Evolutionary conservation across 2,888 invertebrate genomes (phyloP).

Genomic region (Anarsia innoxiella): DNA sequence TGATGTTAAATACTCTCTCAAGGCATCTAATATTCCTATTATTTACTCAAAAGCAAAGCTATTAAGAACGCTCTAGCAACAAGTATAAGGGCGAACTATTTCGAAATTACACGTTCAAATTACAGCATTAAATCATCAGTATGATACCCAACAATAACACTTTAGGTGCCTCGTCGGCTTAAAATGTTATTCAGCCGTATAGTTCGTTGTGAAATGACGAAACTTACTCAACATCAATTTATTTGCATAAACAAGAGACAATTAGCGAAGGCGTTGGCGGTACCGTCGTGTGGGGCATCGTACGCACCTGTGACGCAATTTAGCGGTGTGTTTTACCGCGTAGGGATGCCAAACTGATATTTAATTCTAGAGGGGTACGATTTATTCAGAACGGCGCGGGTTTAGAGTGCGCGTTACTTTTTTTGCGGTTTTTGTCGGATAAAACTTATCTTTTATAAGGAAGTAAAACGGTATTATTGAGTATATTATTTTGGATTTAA

Average conservation of each 20-base stretch:
- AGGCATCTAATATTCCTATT: too few species aligned
- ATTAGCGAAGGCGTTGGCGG: conserved; percentile 54
- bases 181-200: conserved; percentile 5
- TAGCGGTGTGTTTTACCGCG: conserved; percentile 4
- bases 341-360: neutral
- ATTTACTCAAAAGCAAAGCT: too few species aligned
- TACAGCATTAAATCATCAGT: conserved; percentile 4
- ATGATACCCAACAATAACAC: conserved; percentile 6
- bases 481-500: too few species aligned
- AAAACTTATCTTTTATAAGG: too few species aligned
- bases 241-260: conserved; percentile 60
- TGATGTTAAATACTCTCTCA: too few species aligned
- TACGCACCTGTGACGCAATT: conserved; percentile 47
- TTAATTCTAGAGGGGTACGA: too few species aligned
- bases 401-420: too few species aligned
- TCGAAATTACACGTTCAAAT: conserved; percentile 6
- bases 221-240: conserved; percentile 58
- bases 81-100: conserved; percentile 5
- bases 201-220: conserved; percentile 23
- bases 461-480: too few species aligned
- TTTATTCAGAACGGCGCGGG: too few species aligned
- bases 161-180: conserved; percentile 7
- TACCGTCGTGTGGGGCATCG: conserved; percentile 36
- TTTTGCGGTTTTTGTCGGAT: too few species aligned
- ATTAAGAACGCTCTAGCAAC: too few species aligned